These are phyloP conservation scores for Aporophyla nigra DNA, from an alignment of 2,888 invertebrate species.

Conservation along the genomic window DNA sequence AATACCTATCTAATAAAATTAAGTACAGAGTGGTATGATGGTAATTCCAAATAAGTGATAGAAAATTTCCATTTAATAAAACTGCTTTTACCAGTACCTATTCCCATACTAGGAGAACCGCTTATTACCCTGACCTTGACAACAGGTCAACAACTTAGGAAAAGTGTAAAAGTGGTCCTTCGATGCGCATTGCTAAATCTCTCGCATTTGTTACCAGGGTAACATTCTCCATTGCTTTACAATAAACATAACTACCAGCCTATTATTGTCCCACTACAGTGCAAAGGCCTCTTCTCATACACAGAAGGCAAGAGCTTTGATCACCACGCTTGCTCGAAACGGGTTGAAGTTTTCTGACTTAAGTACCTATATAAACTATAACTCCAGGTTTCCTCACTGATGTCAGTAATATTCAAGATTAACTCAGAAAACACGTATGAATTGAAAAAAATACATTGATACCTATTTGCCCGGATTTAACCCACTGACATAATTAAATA, in stretches of 20 bases:
- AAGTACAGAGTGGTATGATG: background rate
- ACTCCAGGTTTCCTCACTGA: background rate
- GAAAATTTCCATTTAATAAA: background rate
- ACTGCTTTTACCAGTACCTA: background rate
- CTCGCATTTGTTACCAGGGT: constrained; percentile 2
- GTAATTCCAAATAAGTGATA: background rate
- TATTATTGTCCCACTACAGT: background rate
- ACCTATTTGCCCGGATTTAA: background rate
- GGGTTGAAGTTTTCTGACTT: background rate
- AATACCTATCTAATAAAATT: background rate
- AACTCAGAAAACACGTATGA: background rate
- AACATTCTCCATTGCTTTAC: background rate
- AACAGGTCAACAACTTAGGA: background rate
- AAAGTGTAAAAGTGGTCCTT: constrained; percentile 32
- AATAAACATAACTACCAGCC: too few species aligned
- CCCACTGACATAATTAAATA: background rate
- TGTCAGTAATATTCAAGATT: background rate
- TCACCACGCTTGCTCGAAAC: background rate
- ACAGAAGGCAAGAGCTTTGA: background rate
- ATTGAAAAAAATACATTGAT: background rate
- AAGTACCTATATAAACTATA: background rate
- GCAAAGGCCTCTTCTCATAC: background rate
- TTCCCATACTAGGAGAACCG: background rate
- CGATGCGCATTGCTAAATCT: background rate
- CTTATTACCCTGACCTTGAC: constrained; percentile 8